Evolutionary conservation across 1,140 invertebrate genomes (phyloP), one percentile per base, ranked within the genome.

Genomic region (Aphis craccivora): DNA sequence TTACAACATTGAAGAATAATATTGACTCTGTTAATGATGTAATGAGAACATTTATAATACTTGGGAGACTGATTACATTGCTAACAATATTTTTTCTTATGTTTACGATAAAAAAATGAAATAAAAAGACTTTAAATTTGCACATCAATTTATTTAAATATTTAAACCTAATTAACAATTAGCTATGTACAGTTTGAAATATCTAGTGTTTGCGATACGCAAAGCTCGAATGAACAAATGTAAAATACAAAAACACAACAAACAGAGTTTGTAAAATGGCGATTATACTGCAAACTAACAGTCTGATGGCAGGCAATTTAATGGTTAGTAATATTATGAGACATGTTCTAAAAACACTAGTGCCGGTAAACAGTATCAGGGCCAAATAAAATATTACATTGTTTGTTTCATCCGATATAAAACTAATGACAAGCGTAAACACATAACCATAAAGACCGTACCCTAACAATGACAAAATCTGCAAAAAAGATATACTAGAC

Each of bases 391-490:
- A 96, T 91, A 95, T 95, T 23, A 94, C 83, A 94, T 95, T 95
- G 90, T 95, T 95, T 37, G 94, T 93, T 94, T 95, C 95, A 90
- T 95, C 94, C 93, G 95, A 95, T 84, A 95, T 95, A 20, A 96
- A 25, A 95, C 95, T 23, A 95, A 95, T 8, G 95, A 94, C 76
- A 9, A 96, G 94, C 3, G 95, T 95, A 7, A 96, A 94, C 37
- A 96, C 94, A 94, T 96, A 95, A n/a, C 96, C 95, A 94, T 95
- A 96, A 8, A 96, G 94, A 35, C 95, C 95, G 94, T 96, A 96
- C 14, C 95, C 95, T 37, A 96, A 94, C n/a, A 96, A 94, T 37
- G 95, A 95, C 25, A 95, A 40, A 40, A 95, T 94, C 94, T 96
- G 95, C 25, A 94, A 94, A 94, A 95, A 95, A 89, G 94, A 95